Evolutionary conservation across 30 jellyfish, hydroid and myxozoan species (phyloP), one percentile per base, ranked within the genome.

Genomic region (Hydra vulgaris): DNA sequence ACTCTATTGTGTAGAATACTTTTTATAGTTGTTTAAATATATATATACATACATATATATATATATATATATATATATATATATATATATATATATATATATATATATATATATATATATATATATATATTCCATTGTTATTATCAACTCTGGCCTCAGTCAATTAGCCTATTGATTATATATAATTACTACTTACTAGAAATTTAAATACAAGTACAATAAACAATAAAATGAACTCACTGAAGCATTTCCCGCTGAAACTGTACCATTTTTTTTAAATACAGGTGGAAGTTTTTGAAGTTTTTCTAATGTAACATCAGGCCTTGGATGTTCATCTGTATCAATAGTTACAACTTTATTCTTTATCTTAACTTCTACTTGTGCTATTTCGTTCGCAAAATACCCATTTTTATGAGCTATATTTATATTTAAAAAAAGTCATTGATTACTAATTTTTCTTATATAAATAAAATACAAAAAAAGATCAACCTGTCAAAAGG

Each of bases 231-330:
- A 26, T 52, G 66, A 16, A 79, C 97, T 82, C 26, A 90, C 97
- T 18, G 97, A 90, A 19, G 97, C 97, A 85, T 85, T 90, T 53
- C 95, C 97, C 0, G 97, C 97, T 5, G 97, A 18, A 3, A 90
- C 92, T 52, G 95, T 85, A 56, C 97, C 97, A 72, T 81, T 87
- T 76, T 90, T 90, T 80, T 85, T 83, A 82, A 90, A 90, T 15
- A 90, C 97, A 8, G 97, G 94, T 27, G 92, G 81, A 18, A 90
- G 86, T 54, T 90, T 90, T 17, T 94, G 74, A 18, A 90, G 79
- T 21, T 87, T 88, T 52, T 86, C 97, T 0, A 85, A 73, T 7
- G 90, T 90, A 12, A 93, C 86, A 53, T n/a, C 84, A 26, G 89
- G 88, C 23, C 95, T 82, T 53, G 97, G 95, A 66, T 90, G 97